Base-by-base conservation (phyloP, 2,888 invertebrate species). In the Leptogaster cylindrica region DNA sequence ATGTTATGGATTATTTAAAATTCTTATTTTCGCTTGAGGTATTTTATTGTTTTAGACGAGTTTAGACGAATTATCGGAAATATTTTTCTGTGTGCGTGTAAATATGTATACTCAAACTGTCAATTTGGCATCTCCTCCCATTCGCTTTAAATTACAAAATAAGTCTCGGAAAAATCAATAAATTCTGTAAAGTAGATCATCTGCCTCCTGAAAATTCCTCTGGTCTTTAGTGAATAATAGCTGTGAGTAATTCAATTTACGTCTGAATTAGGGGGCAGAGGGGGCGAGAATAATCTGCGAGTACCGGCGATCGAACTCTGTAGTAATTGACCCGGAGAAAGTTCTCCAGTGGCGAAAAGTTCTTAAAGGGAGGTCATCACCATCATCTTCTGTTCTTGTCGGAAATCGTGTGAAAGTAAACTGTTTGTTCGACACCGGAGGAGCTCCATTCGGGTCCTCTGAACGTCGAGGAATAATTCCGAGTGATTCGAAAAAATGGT, bases 151-250 rank as follows among this genome's bases (percentile, higher is more conserved):
- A 23, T 58, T 58, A 58, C 25, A 20, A 58, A 63, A 46, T 41
- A 63, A 39, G 31, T 23, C 44, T 16, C 27, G 39, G 36, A 65
- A 65, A 65, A 65, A 65, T 65, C 65, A 51, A 65, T 65, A 65
- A 51, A 41, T 65, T 51, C 27, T 18, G 31, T 25, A 65, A 65
- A 65, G 65, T 65, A 52, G 65, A 65, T 51, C 65, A 65, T 50
- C 50, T 8, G 41, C 41, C 36, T 39, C 39, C 39, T 12, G 31
- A 58, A 28, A 16, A 25, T 39, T 25, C 51, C 25, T 28, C 27
- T 23, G 14, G 31, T 12, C 7, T 39, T 16, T 14, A 10, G 41
- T 23, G 25, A 36, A 39, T 25, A 58, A 12, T 4, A 28, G 7
- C 14, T 25, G 58, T 58, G 58, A 58, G 58, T 58, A 58, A 39